phyloP scores from a whole-genome alignment of 2,113 vertebrate genomes.

The Carassius auratus region DNA sequence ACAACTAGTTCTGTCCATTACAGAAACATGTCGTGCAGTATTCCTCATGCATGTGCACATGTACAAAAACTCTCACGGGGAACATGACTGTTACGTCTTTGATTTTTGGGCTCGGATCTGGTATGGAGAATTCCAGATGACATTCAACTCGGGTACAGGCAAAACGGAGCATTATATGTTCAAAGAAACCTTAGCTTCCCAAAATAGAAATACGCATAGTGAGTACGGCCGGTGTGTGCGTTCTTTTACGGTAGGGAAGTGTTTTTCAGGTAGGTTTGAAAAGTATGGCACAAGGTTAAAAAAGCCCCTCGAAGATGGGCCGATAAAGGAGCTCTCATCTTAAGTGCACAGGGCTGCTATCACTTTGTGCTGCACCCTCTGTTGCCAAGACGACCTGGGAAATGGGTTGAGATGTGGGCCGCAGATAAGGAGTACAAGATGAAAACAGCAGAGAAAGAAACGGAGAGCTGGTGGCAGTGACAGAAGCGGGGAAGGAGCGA shows the following conservation, averaged over 20 bases:
- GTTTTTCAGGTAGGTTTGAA: conserved; percentile 19
- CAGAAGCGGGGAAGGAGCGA: neutral
- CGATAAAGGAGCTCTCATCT: conserved; percentile 67
- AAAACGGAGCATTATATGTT: neutral
- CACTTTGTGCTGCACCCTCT: conserved; percentile 57
- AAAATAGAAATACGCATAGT: neutral
- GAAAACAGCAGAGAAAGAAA: conserved; percentile 39
- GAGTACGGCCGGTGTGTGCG: neutral
- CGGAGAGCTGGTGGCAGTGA: conserved; percentile 33
- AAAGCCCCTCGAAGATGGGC: conserved; percentile 70
- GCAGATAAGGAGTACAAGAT: conserved; percentile 65
- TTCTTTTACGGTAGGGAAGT: neutral
- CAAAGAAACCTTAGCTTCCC: neutral
- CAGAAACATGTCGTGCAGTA: neutral
- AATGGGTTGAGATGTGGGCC: conserved; percentile 75
- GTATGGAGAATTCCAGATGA: neutral
- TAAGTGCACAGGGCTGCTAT: conserved; percentile 63
- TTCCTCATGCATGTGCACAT: neutral
- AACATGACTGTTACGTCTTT: neutral
- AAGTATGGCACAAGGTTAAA: conserved; percentile 47
- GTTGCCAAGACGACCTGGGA: conserved; percentile 76
- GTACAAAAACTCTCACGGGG: neutral
- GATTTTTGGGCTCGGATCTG: neutral
- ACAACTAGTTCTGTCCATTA: conserved; percentile 7
- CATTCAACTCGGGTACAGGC: neutral